Percentiles rank a stretch among this genome's conserved stretches.
Evolutionary conservation across 1,140 invertebrate species (phyloP).

Genomic region (Heliconius congener): DNA sequence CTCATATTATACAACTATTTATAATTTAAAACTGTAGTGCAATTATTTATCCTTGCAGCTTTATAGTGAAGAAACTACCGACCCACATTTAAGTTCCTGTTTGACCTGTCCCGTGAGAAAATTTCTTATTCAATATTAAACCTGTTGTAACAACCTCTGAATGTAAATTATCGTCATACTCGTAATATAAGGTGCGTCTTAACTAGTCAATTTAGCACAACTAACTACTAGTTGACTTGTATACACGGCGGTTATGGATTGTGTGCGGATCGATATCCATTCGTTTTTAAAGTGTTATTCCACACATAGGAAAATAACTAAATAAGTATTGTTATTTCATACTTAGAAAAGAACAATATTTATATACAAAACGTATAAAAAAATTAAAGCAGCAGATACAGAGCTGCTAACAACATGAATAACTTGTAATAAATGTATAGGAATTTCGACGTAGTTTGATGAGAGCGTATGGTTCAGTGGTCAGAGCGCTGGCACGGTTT

Average conservation of each 20-base stretch:
- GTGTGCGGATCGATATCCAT: neutral
- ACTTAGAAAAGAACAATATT: no score
- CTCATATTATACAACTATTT: neutral
- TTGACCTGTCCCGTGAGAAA: conserved; percentile 12
- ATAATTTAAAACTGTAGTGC: neutral
- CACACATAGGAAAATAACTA: no score
- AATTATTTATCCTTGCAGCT: conserved; percentile 1
- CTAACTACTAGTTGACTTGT: neutral
- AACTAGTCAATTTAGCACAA: neutral
- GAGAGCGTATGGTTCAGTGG: no score
- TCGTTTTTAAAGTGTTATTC: no score
- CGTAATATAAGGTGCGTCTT: neutral
- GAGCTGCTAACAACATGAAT: no score
- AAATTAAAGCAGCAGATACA: no score
- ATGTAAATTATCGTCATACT: neutral
- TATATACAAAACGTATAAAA: no score
- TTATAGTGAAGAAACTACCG: conserved; percentile 5
- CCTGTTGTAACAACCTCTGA: conserved; percentile 7
- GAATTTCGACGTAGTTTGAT: no score
- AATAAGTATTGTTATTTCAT: no score
- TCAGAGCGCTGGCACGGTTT: no score
- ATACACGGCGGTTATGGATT: neutral
- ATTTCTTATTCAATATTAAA: conserved; percentile 9
- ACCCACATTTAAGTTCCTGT: conserved; percentile 10
- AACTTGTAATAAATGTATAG: no score